Evolutionary conservation across 2,113 vertebrate species (phyloP), one percentile per base, ranked within the genome.

Genomic region (Myotis davidii): DNA sequence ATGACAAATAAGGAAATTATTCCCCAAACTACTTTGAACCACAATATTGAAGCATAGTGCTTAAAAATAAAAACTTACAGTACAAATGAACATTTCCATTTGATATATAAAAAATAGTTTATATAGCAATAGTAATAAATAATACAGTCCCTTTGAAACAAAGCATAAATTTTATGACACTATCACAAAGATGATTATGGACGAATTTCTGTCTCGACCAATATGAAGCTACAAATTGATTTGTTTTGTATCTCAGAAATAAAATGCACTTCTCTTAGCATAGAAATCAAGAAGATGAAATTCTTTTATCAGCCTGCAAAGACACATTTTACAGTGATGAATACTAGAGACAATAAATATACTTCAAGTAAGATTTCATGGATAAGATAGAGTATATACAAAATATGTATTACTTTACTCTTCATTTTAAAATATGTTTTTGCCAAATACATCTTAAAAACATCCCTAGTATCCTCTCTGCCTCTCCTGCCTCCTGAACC

Each of bases 191-290:
- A 90, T 69, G 29, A 65, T 64, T 82, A 82, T 29, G 61, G 17
- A 61, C 25, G 77, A 56, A 65, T 90, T 90, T 95, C 76, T 76
- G 59, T 77, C 76, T 86, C 42, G 39, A 54, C 45, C 52, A 70
- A 77, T 82, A 87, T 9, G 27, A 87, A 76, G 25, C 42, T 72
- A 93, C 25, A 90, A 77, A 87, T 48, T 90, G 59, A 93, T 77
- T 90, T 94, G 52, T 94, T 94, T 89, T 77, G 18, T 54, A 37
- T n/a, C 39, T 90, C 50, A 77, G 54, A 69, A 89, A 85, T 52
- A 92, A 85, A 89, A 81, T 74, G 14, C n/a, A 81, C 37, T 85
- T 94, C 82, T 89, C 48, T 76, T 32, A 67, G 79, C 45, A 73
- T 2, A 50, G 48, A 89, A 92, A 91, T 85, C 65, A 74, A 90